These are phyloP conservation scores for Drosophila micromelanica DNA, from an alignment of 1,140 invertebrate species.

Conservation along the genomic window DNA sequence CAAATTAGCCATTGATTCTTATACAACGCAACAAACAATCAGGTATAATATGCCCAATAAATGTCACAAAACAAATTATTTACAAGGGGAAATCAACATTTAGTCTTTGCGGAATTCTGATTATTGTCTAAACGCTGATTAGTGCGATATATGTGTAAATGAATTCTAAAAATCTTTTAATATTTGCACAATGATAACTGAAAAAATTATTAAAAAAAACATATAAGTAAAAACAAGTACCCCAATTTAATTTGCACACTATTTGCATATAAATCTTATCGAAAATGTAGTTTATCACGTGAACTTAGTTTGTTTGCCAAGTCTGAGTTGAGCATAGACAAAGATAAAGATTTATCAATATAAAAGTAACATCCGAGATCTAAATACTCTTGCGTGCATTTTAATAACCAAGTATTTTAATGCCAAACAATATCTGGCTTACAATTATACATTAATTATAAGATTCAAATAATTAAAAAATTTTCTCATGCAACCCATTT, in stretches of 20 bases:
- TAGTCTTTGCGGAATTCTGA: neutral
- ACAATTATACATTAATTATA: no score
- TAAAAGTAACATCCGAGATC: neutral
- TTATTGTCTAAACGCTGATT: neutral
- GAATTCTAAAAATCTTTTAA: no score
- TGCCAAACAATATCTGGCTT: no score
- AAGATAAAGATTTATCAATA: slow-evolving; percentile 3
- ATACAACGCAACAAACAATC: slow-evolving; percentile 47
- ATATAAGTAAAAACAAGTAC: neutral
- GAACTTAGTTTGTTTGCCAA: neutral
- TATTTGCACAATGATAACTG: neutral
- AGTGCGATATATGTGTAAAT: no score
- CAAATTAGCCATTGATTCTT: slow-evolving; percentile 64
- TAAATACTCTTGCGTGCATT: neutral
- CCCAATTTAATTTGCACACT: slow-evolving; percentile 25
- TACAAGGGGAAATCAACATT: no score
- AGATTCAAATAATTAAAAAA: no score
- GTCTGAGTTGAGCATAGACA: neutral
- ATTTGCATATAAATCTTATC: slow-evolving; percentile 57
- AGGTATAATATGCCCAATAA: slow-evolving; percentile 14
- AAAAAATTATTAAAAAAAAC: neutral
- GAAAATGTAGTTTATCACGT: slow-evolving; percentile 1
- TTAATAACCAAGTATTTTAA: no score
- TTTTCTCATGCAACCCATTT: no score
- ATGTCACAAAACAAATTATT: neutral